A percentile compares a stretch with the other conserved stretches of the same genome.
phyloP scores from a whole-genome alignment of 2,113 vertebrate genomes.

The Cranoglanis bouderius region DNA sequence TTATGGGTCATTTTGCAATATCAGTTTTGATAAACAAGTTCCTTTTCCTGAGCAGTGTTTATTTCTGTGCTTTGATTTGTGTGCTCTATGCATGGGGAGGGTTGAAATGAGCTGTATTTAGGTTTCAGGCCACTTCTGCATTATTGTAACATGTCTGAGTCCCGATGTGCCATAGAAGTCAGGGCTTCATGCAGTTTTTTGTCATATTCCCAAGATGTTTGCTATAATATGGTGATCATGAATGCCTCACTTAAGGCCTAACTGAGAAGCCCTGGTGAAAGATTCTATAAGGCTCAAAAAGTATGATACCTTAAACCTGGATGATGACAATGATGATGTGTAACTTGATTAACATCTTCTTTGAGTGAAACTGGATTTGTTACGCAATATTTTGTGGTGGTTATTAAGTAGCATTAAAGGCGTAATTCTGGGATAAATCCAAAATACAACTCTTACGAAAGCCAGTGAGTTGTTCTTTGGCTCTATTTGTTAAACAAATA shows the following conservation, averaged over 20 bases:
- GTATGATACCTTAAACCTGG: not conserved
- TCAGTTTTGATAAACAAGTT: conserved; percentile 76
- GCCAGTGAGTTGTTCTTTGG: not conserved
- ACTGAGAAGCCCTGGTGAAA: not conserved
- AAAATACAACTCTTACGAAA: not conserved
- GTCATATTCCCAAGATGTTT: not conserved
- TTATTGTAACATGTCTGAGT: conserved; percentile 9
- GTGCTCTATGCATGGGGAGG: conserved; percentile 69
- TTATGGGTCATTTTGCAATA: conserved; percentile 90
- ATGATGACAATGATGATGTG: not conserved
- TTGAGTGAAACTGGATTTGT: not conserved
- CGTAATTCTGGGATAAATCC: not conserved
- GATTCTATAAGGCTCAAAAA: not conserved
- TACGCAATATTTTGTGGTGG: not conserved
- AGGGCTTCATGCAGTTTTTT: conserved; percentile 4
- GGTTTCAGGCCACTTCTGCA: conserved; percentile 10
- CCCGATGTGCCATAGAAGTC: not conserved
- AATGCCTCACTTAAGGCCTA: not conserved
- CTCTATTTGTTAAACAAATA: conserved; percentile 21
- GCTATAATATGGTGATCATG: not conserved
- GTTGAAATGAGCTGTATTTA: conserved; percentile 49
- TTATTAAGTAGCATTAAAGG: not conserved
- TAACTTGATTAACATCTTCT: not conserved
- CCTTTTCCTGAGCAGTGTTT: conserved; percentile 80
- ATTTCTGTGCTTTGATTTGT: conserved; percentile 87